Base-by-base conservation (phyloP, 2,113 vertebrate species). In the Corythornis cristatus region DNA sequence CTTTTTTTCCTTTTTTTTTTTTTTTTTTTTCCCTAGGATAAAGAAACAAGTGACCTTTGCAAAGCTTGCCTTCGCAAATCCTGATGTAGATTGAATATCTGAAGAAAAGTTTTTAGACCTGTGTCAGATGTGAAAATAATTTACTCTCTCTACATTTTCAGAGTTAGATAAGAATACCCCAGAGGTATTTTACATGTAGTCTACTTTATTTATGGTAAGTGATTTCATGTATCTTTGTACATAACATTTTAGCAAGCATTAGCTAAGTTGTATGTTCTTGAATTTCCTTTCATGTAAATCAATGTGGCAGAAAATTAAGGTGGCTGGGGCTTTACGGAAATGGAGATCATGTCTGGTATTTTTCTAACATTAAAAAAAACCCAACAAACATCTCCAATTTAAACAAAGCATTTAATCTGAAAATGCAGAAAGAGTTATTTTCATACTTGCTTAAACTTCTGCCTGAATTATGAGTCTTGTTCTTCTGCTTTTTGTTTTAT, bases 231-330 rank as follows among this genome's bases (percentile, higher is more conserved):
- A 54, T 58, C 42, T 87, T 70, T 72, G 23, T 22, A 87, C 28
- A 26, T 82, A 82, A 43, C 57, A 85, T 62, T 83, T 89, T 83
- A 70, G 18, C 23, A 7, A 8, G 21, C 4, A 2, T 83, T 93
- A 76, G 45, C 29, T 70, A 89, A 80, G 21, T 83, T 79, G 50
- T 42, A 50, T 76, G 20, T 76, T 93, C 50, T 58, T 73, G 45
- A 80, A 82, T 93, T 95, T 96, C 62, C 67, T 89, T 89, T 72
- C 75, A 72, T 54, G 45, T 91, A 85, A 95, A 95, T 87, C 58
- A 85, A 6, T 61, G 78, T 91, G 82, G 58, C 66, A 96, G 75
- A 93, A 93, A 89, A 93, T 91, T 87, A 85, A 76, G 50, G 40
- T 93, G 83, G 58, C 74, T 50, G 26, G 19, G 43, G 7, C n/a